phyloP scores from a whole-genome alignment of 2,113 vertebrate species.

The Hippocampus guttulatus region DNA sequence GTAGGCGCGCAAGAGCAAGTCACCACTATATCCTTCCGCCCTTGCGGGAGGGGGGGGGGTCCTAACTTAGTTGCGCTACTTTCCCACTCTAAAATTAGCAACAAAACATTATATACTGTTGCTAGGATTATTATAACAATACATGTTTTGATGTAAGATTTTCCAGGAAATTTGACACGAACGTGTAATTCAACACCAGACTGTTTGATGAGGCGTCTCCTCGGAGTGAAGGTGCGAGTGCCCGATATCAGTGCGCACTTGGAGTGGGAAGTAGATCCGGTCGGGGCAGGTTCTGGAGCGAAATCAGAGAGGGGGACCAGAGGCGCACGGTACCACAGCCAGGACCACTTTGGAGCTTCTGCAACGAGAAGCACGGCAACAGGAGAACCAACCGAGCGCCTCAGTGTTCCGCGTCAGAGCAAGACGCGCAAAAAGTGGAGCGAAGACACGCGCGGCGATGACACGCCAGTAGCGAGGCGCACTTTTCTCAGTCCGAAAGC shows the following conservation, averaged over 20 bases:
- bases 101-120: not conserved
- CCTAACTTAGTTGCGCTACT: not conserved
- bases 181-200: not conserved
- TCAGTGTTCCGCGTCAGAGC: slow-evolving; percentile 13
- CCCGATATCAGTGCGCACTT: slow-evolving; percentile 37
- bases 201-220: not conserved
- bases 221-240: slow-evolving; percentile 1
- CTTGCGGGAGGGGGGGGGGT: not conserved
- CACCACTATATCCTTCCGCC: slow-evolving; percentile 55
- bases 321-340: slow-evolving; percentile 63
- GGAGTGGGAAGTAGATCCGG: slow-evolving; percentile 64
- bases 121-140: fast-evolving
- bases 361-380: slow-evolving; percentile 22
- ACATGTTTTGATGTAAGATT: not conserved
- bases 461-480: slow-evolving; percentile 32
- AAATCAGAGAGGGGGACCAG: slow-evolving; percentile 60
- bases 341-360: slow-evolving; percentile 48
- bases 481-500: slow-evolving; percentile 48
- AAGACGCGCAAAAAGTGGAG: slow-evolving; percentile 11
- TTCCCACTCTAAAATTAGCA: not conserved
- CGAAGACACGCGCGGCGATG: slow-evolving; percentile 57
- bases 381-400: not conserved
- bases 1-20: slow-evolving; percentile 5
- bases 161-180: fast-evolving
- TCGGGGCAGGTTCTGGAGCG: slow-evolving; percentile 61